Base-by-base conservation (phyloP, 2,797 vertebrate genomes). In the Sphaeramia orbicularis region DNA sequence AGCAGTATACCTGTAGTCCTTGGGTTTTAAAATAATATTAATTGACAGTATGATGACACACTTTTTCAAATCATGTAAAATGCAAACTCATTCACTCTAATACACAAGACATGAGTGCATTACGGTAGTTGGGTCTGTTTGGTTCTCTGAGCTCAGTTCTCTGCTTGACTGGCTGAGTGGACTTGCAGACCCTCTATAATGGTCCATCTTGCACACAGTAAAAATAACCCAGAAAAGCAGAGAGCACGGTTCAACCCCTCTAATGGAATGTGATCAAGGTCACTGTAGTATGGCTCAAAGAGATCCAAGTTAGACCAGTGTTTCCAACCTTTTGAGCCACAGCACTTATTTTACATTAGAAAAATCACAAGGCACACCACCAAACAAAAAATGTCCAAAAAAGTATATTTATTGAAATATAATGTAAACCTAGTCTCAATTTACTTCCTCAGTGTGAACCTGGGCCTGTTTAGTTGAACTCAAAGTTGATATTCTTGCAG, bases 221-320 rank as follows among this genome's bases (percentile, higher is more conserved):
- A 85, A 90, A 89, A 85, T 80, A 86, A 63, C 74, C 56, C 65
- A 13, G 63, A 30, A 45, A 43, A 45, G n/a, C 51, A 54, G 54
- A 71, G 65, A 55, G 57, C 62, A 37, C 16, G 13, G 60, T 57
- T 62, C 21, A 37, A 38, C 57, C 63, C 53, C 52, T 19, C 51
- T 74, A 73, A 82, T 75, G 76, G 63, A 83, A 84, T 12, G 42
- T 74, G 71, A 80, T 50, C 69, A 78, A 75, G 80, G 83, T 88
- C 83, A 72, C 11, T 38, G 61, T 56, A 54, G 62, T 42, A 63
- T 21, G 37, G 52, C 74, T 76, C 36, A 67, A 52, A 52, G 66
- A 74, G 48, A 65, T 66, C 58, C 56, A 37, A 38, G 37, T 65
- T n/a, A 45, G 10, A 45, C 16, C 19, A 45, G 30, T 43, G 14